Conservation (phyloP, 2,113 vertebrate genomes). For the Laticauda colubrina region DNA sequence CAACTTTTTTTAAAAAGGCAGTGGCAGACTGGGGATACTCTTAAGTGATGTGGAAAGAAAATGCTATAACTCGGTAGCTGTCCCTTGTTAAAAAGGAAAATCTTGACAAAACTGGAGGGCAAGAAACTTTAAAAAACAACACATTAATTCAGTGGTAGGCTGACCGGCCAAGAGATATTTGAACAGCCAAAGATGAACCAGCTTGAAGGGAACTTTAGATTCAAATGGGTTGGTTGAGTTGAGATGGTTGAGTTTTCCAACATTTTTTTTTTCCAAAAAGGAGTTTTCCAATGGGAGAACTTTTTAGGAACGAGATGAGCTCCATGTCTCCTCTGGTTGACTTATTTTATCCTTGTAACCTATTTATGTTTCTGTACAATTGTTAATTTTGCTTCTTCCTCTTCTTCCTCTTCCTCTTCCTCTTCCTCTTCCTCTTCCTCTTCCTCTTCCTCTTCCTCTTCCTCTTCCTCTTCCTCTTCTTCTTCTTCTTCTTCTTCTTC, state of each 20-base stretch:
- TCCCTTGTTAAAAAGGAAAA: background rate
- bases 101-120: background rate
- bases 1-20: background rate
- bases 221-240: background rate
- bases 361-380: conserved; percentile 30
- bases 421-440: too few relatives aligned
- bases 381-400: conserved; percentile 78
- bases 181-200: background rate
- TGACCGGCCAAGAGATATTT: background rate
- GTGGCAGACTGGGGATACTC: background rate
- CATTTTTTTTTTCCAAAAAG: background rate
- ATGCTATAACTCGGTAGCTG: too few relatives aligned
- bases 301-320: background rate
- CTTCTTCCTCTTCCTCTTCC: too few relatives aligned
- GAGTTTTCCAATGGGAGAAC: background rate
- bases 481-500: too few relatives aligned
- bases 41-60: background rate
- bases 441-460: too few relatives aligned
- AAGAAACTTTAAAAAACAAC: background rate
- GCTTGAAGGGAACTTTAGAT: background rate
- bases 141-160: background rate
- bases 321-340: background rate
- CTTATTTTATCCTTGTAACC: conserved; percentile 40
- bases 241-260: background rate
- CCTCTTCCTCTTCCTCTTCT: too few relatives aligned